phyloP scores from a whole-genome alignment of 1,140 invertebrate species.

The Tetramorium parvispinum region DNA sequence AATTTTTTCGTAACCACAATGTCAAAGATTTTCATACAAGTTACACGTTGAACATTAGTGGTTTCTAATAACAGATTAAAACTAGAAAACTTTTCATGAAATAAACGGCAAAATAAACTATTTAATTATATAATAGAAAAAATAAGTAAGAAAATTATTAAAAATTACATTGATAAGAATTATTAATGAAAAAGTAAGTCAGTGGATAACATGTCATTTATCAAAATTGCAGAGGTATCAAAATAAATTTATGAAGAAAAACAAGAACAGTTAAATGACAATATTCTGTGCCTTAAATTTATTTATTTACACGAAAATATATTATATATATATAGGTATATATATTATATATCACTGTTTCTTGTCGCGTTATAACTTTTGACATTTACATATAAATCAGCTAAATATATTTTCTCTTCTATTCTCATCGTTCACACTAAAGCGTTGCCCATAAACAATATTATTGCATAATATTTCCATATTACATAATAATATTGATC shows the following conservation, averaged over 20 bases:
- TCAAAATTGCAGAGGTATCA: background rate
- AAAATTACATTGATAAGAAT: background rate
- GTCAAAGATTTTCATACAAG: background rate
- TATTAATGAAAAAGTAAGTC: background rate
- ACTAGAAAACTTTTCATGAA: background rate
- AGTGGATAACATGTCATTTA: background rate
- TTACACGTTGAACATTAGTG: background rate
- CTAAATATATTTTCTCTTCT: conserved; percentile 39
- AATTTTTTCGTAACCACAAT: background rate
- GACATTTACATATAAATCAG: conserved; percentile 80
- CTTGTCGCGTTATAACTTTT: conserved; percentile 81
- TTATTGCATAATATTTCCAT: background rate
- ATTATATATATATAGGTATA: conserved; percentile 77
- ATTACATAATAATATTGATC: background rate
- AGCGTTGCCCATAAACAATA: background rate
- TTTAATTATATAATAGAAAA: background rate
- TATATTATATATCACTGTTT: conserved; percentile 81
- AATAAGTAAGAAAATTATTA: background rate
- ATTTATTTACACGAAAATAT: conserved; percentile 86
- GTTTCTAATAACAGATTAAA: background rate
- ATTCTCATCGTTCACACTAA: conserved; percentile 29
- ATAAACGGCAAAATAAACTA: background rate
- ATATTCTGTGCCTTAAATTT: conserved; percentile 75
- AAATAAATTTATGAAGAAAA: conserved; percentile 2
- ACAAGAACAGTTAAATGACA: background rate